Evolutionary conservation across 2,888 invertebrate genomes (phyloP), one percentile per base, ranked within the genome.

Genomic region (Watsonalla cultraria): DNA sequence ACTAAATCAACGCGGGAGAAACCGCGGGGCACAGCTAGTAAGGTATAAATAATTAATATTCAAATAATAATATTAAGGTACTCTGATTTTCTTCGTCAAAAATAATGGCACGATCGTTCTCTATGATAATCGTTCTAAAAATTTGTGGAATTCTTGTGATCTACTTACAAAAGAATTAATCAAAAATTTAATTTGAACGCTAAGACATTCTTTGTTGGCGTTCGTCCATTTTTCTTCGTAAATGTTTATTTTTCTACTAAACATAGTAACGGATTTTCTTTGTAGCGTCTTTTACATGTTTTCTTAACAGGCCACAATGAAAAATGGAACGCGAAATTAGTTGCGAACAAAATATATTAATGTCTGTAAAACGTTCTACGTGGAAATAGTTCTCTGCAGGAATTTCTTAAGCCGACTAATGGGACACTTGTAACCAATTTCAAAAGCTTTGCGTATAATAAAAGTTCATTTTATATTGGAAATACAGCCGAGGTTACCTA

Each of bases 151-250:
- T 52, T 51, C 54, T 59, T 59, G 54, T 53, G 39, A 57, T 61
- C 55, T 49, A 54, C 55, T 57, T 59, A 62, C 47, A 61, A 62
- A 59, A 57, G 58, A 61, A 62, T 62, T 58, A 55, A 64, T 64
- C 51, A 58, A 51, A 63, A 66, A 53, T 61, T 69, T 59, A 51
- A 50, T 47, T 56, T 24, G 45, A 42, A 49, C 51, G 50, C 45
- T 46, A 46, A 58, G 55, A 50, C 52, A 58, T 57, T 60, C 54
- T 51, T 59, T 50, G 56, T 45, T 47, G 42, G 47, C 46, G 51
- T 51, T 46, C 33, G 54, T 49, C 33, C 45, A 51, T 49, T 55
- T 59, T 48, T 52, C 33, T 51, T 53, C 52, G 9, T 54, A 57
- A 45, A 45, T 54, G 56, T 15, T 39, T 14, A 35, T 14, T 49